A percentile compares a stretch with the other conserved stretches of the same genome.
Evolutionary conservation across 2,113 vertebrate species (phyloP).

Genomic region (Centrocercus urophasianus): DNA sequence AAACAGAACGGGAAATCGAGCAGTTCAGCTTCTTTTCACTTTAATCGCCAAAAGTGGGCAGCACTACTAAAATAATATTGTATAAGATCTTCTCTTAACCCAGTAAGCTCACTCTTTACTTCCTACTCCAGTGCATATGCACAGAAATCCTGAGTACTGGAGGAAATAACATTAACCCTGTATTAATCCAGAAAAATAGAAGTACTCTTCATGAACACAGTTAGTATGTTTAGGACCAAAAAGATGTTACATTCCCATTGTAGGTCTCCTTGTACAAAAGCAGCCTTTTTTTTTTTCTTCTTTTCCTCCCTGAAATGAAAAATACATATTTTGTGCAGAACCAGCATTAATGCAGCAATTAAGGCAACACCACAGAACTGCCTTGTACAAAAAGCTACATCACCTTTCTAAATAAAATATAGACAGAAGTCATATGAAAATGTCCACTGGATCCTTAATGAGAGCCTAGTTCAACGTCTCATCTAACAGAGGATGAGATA

Average conservation of each 20-base stretch:
- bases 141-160: neutral
- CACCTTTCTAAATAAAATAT: neutral
- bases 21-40: neutral
- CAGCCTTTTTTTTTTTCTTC: neutral
- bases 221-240: neutral
- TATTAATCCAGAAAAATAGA: neutral
- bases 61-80: neutral
- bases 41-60: conserved; percentile 2
- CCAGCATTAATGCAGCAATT: neutral
- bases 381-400: neutral
- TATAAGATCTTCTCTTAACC: conserved; percentile 7
- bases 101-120: neutral
- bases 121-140: neutral
- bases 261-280: neutral
- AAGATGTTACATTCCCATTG: neutral
- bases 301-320: neutral
- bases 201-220: neutral
- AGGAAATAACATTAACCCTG: neutral
- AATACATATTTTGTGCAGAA: neutral
- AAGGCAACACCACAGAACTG: neutral
- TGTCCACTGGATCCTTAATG: neutral
- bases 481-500: neutral
- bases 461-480: neutral
- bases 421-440: neutral
- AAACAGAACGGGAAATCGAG: conserved; percentile 19